phyloP scores from a whole-genome alignment of 1,140 invertebrate genomes.

The Acromyrmex heyeri region DNA sequence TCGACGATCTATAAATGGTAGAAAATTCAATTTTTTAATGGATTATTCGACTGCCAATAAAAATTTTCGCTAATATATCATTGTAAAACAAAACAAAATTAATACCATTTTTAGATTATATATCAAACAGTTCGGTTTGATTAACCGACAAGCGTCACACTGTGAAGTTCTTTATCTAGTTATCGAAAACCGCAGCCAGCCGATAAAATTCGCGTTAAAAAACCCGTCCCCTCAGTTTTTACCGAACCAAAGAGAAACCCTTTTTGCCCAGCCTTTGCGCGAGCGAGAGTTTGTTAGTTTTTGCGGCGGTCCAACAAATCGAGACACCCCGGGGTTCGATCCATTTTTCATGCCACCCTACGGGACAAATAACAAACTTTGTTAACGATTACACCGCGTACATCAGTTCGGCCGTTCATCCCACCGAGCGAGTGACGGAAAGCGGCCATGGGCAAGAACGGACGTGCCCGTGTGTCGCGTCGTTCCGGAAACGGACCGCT shows the following conservation, averaged over 20 bases:
- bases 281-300: slow-evolving; percentile 63
- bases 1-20: background rate
- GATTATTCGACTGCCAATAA: background rate
- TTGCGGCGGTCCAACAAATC: slow-evolving; percentile 57
- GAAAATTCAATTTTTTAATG: background rate
- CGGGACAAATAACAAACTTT: slow-evolving; percentile 64
- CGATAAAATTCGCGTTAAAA: slow-evolving; percentile 59
- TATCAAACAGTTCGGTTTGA: slow-evolving; percentile 47
- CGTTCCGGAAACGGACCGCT: slow-evolving; percentile 55
- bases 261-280: slow-evolving; percentile 51
- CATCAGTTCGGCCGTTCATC: slow-evolving; percentile 43
- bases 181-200: slow-evolving; percentile 44
- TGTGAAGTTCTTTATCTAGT: slow-evolving; percentile 43
- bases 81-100: background rate
- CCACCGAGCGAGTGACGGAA: slow-evolving; percentile 44
- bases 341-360: slow-evolving; percentile 63
- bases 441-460: slow-evolving; percentile 44
- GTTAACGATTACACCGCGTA: slow-evolving; percentile 61
- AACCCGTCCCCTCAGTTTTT: background rate
- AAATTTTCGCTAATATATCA: background rate
- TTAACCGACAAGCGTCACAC: slow-evolving; percentile 24
- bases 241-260: slow-evolving; percentile 46
- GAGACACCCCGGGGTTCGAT: slow-evolving; percentile 57
- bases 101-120: slow-evolving; percentile 14
- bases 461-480: slow-evolving; percentile 31